These are phyloP conservation scores for Hycleus phaleratus DNA, from an alignment of 1,140 invertebrate genomes.

Conservation along the genomic window DNA sequence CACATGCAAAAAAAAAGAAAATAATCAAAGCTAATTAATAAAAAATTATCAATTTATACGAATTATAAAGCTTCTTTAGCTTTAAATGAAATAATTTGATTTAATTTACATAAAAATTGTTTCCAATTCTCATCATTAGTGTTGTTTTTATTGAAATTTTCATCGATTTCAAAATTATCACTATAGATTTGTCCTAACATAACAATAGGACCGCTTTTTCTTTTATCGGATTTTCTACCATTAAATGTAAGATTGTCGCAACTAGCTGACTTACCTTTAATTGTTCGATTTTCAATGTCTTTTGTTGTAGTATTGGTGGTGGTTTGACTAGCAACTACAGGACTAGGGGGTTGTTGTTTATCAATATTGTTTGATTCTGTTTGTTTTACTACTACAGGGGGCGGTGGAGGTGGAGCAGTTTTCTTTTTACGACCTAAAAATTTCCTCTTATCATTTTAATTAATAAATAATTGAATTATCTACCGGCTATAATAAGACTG, in stretches of 20 bases:
- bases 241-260: neutral
- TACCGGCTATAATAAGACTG: constrained; percentile 31
- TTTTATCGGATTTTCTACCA: too few species aligned
- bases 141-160: neutral
- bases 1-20: neutral
- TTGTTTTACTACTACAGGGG: constrained; percentile 26
- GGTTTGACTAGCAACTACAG: constrained; percentile 40
- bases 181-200: too few species aligned
- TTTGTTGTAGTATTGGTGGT: constrained; percentile 1
- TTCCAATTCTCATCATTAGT: constrained; percentile 25
- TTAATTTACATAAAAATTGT: constrained; percentile 26
- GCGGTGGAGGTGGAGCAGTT: constrained; percentile 37
- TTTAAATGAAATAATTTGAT: constrained; percentile 26
- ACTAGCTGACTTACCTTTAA: constrained; percentile 1
- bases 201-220: too few species aligned
- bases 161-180: too few species aligned
- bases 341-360: constrained; percentile 28
- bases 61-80: constrained; percentile 17
- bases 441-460: constrained; percentile 9
- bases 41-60: neutral
- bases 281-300: too few species aligned
- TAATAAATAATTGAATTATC: neutral
- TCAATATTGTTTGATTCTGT: constrained; percentile 8
- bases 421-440: constrained; percentile 40
- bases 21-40: neutral